A percentile compares a stretch with the other conserved stretches of the same genome.
Conservation (phyloP, 2,113 vertebrate species). For the Centrocercus urophasianus region DNA sequence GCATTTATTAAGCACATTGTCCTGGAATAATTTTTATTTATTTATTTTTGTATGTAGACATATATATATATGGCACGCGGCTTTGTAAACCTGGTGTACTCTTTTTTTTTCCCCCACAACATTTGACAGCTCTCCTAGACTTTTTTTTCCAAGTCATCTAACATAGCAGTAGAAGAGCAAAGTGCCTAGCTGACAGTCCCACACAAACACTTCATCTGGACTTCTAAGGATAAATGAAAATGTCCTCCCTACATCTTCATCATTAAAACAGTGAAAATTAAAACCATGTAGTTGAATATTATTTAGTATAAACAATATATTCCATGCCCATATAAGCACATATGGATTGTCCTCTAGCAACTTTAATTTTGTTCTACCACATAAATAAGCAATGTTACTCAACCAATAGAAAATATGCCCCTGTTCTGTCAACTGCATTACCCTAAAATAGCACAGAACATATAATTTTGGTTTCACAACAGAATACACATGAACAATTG, state of each 20-base stretch:
- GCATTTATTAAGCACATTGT: not conserved
- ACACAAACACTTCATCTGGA: not conserved
- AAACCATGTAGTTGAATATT: not conserved
- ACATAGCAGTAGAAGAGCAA: not conserved
- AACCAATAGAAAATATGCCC: not conserved
- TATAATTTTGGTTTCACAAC: not conserved
- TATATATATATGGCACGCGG: not conserved
- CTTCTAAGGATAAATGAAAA: not conserved
- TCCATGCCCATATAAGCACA: not conserved
- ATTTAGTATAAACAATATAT: not conserved
- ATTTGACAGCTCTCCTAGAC: not conserved
- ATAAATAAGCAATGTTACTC: not conserved
- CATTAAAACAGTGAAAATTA: not conserved
- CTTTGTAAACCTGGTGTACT: not conserved
- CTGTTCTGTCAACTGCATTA: not conserved
- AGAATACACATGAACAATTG: not conserved
- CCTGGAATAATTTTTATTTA: not conserved
- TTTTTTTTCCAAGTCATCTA: not conserved
- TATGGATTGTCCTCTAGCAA: not conserved
- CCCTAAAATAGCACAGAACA: not conserved
- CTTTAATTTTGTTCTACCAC: not conserved
- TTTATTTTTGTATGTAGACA: not conserved
- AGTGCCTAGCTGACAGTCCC: not conserved
- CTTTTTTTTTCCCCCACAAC: not conserved
- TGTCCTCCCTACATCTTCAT: accelerated